Conservation (phyloP, 2,797 vertebrate genomes). For the Heliangelus exortis region DNA sequence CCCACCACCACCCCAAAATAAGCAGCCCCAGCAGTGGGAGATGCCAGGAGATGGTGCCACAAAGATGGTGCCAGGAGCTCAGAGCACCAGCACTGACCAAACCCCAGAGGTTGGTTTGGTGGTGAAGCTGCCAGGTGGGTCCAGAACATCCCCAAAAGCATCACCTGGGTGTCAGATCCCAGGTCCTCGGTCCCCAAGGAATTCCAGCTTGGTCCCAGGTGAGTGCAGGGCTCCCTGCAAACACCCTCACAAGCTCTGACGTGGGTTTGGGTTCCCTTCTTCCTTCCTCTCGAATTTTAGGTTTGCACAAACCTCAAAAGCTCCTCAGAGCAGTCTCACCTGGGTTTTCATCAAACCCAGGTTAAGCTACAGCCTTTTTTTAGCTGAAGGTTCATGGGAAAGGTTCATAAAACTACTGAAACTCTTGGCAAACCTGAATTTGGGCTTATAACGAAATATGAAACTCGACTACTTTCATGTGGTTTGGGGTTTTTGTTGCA, state of each 20-base stretch:
- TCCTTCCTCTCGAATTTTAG: background rate
- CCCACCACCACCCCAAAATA: accelerated
- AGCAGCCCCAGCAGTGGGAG: background rate
- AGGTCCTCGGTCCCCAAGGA: background rate
- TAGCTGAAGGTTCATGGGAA: constrained; percentile 28
- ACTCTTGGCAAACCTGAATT: constrained; percentile 49
- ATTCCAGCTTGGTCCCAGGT: background rate
- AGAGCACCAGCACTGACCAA: background rate
- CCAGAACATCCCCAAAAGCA: background rate
- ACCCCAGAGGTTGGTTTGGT: accelerated
- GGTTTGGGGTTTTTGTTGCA: constrained; percentile 68
- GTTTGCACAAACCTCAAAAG: background rate
- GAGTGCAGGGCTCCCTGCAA: background rate
- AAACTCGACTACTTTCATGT: constrained; percentile 62
- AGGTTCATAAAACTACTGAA: background rate
- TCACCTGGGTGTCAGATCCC: background rate
- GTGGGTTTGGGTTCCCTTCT: background rate
- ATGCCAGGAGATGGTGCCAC: accelerated
- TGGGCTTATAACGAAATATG: constrained; percentile 21
- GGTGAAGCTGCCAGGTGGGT: accelerated
- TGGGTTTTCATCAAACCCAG: background rate
- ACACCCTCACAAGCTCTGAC: background rate
- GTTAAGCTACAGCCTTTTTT: background rate
- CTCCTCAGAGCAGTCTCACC: background rate
- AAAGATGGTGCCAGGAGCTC: accelerated